Percentiles rank a stretch among this genome's conserved stretches.
These are phyloP conservation scores for Prostheceraeus crozeri DNA, from an alignment of 2,888 invertebrate genomes.

Conservation along the genomic window DNA sequence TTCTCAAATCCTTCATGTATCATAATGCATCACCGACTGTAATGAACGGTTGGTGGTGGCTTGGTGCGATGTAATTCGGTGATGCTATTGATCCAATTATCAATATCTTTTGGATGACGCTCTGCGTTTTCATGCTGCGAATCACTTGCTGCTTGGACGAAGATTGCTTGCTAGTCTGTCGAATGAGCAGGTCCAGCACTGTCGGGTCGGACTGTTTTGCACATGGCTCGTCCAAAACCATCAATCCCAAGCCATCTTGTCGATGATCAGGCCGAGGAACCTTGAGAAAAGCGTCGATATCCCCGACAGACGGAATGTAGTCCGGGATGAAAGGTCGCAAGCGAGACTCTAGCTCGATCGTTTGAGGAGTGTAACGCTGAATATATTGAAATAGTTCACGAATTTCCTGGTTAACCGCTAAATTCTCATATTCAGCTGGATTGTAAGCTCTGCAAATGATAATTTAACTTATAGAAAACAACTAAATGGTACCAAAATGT, in stretches of 20 bases:
- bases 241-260: constrained; percentile 65
- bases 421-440: constrained; percentile 72
- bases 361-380: constrained; percentile 82
- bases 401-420: constrained; percentile 73
- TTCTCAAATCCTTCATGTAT: too few species aligned
- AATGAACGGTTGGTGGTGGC: constrained; percentile 74
- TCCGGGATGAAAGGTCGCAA: constrained; percentile 90
- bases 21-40: too few species aligned
- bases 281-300: constrained; percentile 95
- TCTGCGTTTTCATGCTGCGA: constrained; percentile 76
- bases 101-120: constrained; percentile 72
- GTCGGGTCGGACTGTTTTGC: constrained; percentile 74
- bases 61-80: constrained; percentile 81
- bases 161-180: constrained; percentile 65
- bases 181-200: constrained; percentile 73
- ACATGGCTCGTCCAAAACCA: constrained; percentile 85
- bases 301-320: constrained; percentile 92
- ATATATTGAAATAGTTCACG: constrained; percentile 88
- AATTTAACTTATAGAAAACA: constrained; percentile 25
- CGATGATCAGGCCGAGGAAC: constrained; percentile 67
- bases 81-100: constrained; percentile 92
- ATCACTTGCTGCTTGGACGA: constrained; percentile 57
- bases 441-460: constrained; percentile 64
- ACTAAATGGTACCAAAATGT: too few species aligned
- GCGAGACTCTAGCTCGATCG: constrained; percentile 77